Evolutionary conservation across 2,113 vertebrate species (phyloP), one percentile per base, ranked within the genome.

Genomic region (Syrrhaptes paradoxus): DNA sequence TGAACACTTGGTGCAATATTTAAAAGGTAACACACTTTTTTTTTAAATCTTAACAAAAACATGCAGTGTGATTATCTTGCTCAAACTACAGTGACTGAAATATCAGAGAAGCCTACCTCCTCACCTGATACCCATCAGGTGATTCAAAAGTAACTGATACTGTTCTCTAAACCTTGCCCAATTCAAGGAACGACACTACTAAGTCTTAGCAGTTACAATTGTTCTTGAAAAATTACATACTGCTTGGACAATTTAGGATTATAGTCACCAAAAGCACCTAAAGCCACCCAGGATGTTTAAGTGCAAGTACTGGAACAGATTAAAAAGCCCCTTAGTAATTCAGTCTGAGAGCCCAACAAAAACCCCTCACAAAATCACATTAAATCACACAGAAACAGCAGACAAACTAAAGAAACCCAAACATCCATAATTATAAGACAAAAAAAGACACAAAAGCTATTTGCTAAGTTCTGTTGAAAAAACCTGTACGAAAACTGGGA

Each of bases 221-320:
- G 20, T 15, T 66, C 80, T 18, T 66, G 61, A 19, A 28, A 46
- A 32, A 25, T 1, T 38, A 19, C 0, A 0, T 12, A n/a, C 17
- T 68, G 10, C 22, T 65, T 28, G 19, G 34, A 31, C 28, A 46
- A 79, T 36, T 43, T 6, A 61, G 51, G 86, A 61, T 34, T 51
- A 14, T 4, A 55, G 28, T 24, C 51, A 54, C 34, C 73, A 34
- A 71, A 75, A 26, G 6, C 41, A 83, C 26, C 57, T 76, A 31
- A 87, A 76, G 48, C 32, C 45, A 77, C 29, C 75, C 8, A 14
- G 6, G 8, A 25, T 19, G 26, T 21, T 55, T 75, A 87, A 61
- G 16, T 17, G 19, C 24, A 38, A 43, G 11, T 20, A 51, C 10
- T n/a, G 9, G 49, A 63, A 45, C 7, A 54, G 46, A 55, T 38